A percentile compares a stretch with the other conserved stretches of the same genome.
These are phyloP conservation scores for Sceloporus tristichus DNA, from an alignment of 2,113 vertebrate genomes.

Conservation along the genomic window DNA sequence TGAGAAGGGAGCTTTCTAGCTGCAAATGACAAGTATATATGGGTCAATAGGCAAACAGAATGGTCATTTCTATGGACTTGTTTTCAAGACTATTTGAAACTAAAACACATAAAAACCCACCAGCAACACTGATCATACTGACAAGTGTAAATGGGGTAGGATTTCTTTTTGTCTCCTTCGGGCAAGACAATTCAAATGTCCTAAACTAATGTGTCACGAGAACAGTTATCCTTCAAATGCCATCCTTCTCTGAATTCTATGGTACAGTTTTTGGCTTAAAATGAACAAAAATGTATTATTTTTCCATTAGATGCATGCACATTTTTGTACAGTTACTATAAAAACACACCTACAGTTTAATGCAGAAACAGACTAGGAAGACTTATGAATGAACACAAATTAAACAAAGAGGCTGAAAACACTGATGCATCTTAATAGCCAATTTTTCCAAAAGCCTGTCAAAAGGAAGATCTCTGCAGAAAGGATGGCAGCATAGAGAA, in stretches of 20 bases:
- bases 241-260: background rate
- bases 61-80: background rate
- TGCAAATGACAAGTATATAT: background rate
- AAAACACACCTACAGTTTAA: background rate
- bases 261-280: background rate
- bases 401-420: background rate
- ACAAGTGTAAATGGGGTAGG: background rate
- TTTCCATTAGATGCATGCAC: background rate
- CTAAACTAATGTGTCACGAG: background rate
- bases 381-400: background rate
- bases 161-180: background rate
- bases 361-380: background rate
- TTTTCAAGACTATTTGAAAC: background rate
- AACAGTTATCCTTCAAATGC: background rate
- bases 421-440: background rate
- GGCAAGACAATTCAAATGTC: background rate
- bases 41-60: no score
- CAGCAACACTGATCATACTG: background rate
- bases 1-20: background rate
- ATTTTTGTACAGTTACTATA: background rate
- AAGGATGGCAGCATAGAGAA: background rate
- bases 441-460: background rate
- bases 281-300: background rate
- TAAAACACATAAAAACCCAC: background rate
- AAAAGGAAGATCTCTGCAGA: background rate